Conservation (phyloP, 2,797 vertebrate species). For the Amblyopsis hoosieri region DNA sequence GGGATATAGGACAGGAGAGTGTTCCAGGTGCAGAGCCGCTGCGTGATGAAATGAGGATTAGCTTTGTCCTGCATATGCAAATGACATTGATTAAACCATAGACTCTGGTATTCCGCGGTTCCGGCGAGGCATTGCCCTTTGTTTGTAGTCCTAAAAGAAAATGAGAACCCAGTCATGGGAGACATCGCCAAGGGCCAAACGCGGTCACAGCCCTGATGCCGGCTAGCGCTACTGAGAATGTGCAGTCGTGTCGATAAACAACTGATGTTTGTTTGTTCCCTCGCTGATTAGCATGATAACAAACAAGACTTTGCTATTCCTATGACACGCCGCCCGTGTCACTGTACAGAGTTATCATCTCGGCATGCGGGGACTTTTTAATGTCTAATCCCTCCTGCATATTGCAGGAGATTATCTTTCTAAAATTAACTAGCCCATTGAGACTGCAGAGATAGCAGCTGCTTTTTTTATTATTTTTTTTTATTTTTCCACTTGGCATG, state of each 20-base stretch:
- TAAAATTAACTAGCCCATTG: constrained; percentile 77
- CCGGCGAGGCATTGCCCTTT: constrained; percentile 52
- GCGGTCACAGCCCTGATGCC: constrained; percentile 19
- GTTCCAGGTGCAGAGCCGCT: constrained; percentile 67
- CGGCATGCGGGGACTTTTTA: constrained; percentile 57
- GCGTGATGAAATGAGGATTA: constrained; percentile 61
- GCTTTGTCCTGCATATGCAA: constrained; percentile 72
- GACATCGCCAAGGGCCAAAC: constrained; percentile 60
- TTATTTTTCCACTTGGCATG: constrained; percentile 53
- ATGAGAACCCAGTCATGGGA: constrained; percentile 51
- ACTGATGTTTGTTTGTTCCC: constrained; percentile 66
- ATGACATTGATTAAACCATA: constrained; percentile 67
- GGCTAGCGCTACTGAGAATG: constrained; percentile 31
- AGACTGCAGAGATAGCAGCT: constrained; percentile 75
- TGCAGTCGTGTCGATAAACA: constrained; percentile 57
- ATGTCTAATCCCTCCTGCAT: constrained; percentile 76
- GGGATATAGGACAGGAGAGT: constrained; percentile 60
- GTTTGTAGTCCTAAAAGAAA: constrained; percentile 34
- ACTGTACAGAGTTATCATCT: constrained; percentile 51
- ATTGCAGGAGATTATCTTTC: constrained; percentile 80
- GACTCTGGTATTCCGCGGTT: constrained; percentile 33
- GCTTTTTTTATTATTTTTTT: constrained; percentile 44
- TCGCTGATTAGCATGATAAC: constrained; percentile 59
- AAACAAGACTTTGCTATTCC: constrained; percentile 39
- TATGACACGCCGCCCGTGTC: constrained; percentile 46